A percentile compares a stretch with the other conserved stretches of the same genome.
phyloP scores from a whole-genome alignment of 2,888 invertebrate species.

The Eumerus sabulonum region DNA sequence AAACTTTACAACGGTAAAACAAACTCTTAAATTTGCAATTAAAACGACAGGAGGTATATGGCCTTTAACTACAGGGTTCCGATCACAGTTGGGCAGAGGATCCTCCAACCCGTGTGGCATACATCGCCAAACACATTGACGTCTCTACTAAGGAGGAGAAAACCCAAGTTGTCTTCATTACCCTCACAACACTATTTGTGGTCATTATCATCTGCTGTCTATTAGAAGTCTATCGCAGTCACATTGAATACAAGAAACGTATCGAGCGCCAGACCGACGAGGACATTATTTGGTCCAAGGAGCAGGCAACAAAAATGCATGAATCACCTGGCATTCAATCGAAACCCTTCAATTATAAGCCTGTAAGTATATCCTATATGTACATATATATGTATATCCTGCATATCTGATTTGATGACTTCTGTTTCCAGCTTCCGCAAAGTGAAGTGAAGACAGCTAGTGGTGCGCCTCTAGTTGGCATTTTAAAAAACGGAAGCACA shows the following conservation, averaged over 20 bases:
- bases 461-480: slow-evolving; percentile 76
- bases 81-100: slow-evolving; percentile 92
- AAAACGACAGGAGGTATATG: too few relatives aligned
- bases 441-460: slow-evolving; percentile 75
- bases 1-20: slow-evolving; percentile 82
- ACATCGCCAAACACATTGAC: slow-evolving; percentile 85
- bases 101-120: slow-evolving; percentile 87
- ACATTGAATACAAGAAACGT: slow-evolving; percentile 86
- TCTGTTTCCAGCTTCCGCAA: slow-evolving; percentile 74
- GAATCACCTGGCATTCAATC: slow-evolving; percentile 80
- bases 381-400: too few relatives aligned
- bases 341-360: slow-evolving; percentile 80
- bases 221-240: slow-evolving; percentile 88
- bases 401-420: too few relatives aligned
- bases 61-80: too few relatives aligned
- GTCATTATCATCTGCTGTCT: slow-evolving; percentile 84
- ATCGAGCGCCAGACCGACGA: slow-evolving; percentile 89
- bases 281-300: slow-evolving; percentile 86
- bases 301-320: slow-evolving; percentile 85
- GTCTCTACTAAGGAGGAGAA: slow-evolving; percentile 89
- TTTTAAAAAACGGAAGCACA: slow-evolving; percentile 78
- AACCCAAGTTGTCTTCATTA: slow-evolving; percentile 89
- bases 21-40: too few relatives aligned
- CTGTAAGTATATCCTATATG: too few relatives aligned
- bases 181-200: slow-evolving; percentile 87